phyloP scores from a whole-genome alignment of 2,888 invertebrate species.

The Hydroisotoma schaefferi region DNA sequence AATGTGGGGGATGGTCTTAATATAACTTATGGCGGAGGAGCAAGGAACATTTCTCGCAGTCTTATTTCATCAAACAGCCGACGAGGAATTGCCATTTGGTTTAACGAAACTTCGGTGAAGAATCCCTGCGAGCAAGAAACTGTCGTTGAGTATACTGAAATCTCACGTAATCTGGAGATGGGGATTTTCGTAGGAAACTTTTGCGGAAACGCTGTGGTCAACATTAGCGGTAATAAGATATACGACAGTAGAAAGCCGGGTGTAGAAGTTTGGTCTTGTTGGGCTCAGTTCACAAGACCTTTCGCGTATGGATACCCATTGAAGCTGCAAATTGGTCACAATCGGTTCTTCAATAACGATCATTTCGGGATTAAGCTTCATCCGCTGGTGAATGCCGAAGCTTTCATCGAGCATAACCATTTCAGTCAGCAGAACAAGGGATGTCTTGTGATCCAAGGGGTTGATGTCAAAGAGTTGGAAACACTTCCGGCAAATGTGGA shows the following conservation, averaged over 20 bases:
- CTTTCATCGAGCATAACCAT: conserved; percentile 80
- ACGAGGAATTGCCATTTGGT: conserved; percentile 83
- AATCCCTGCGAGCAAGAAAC: conserved; percentile 79
- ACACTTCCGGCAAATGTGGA: conserved; percentile 66
- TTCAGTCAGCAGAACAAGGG: conserved; percentile 79
- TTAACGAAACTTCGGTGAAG: conserved; percentile 82
- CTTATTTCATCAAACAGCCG: conserved; percentile 82
- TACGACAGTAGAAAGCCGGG: conserved; percentile 74
- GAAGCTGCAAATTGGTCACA: conserved; percentile 77
- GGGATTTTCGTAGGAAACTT: conserved; percentile 91
- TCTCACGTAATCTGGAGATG: conserved; percentile 80
- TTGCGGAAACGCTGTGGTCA: conserved; percentile 77
- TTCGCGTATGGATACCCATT: conserved; percentile 34
- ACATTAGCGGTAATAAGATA: conserved; percentile 88
- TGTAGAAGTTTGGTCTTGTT: conserved; percentile 79
- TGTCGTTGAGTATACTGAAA: conserved; percentile 78
- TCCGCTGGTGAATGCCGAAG: conserved; percentile 75
- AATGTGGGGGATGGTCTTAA: conserved; percentile 94
- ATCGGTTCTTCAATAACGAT: conserved; percentile 70
- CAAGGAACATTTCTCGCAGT: conserved; percentile 82
- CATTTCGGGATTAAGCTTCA: conserved; percentile 70
- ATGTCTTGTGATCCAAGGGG: conserved; percentile 77
- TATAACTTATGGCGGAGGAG: conserved; percentile 91
- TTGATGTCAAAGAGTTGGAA: conserved; percentile 73
- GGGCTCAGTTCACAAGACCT: conserved; percentile 54